A percentile compares a stretch with the other conserved stretches of the same genome.
These are phyloP conservation scores for Eledone cirrhosa DNA, from an alignment of 2,888 invertebrate species.

Conservation along the genomic window DNA sequence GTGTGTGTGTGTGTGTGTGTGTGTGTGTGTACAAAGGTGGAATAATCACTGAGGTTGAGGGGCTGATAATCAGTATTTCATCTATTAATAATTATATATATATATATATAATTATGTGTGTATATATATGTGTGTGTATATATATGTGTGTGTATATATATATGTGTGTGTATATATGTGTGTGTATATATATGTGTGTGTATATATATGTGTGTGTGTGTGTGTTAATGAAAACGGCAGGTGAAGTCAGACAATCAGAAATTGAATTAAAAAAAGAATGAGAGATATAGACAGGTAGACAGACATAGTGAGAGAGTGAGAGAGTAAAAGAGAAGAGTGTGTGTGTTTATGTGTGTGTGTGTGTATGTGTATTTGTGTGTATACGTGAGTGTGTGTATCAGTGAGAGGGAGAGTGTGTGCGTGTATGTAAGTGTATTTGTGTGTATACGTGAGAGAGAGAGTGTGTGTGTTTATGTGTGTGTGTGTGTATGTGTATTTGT, in stretches of 20 bases:
- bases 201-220: neutral
- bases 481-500: too few species aligned
- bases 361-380: too few species aligned
- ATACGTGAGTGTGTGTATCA: too few species aligned
- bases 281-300: too few species aligned
- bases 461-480: too few species aligned
- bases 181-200: neutral
- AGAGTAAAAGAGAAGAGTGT: too few species aligned
- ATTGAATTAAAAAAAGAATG: too few species aligned
- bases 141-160: neutral
- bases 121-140: neutral
- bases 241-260: neutral
- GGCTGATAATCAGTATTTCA: neutral
- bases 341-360: too few species aligned
- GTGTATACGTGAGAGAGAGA: too few species aligned
- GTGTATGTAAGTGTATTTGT: too few species aligned
- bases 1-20: neutral
- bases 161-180: neutral
- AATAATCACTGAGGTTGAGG: neutral
- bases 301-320: too few species aligned
- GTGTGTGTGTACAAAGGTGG: neutral
- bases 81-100: neutral
- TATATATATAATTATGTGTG: accelerated
- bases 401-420: too few species aligned
- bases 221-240: neutral